These are phyloP conservation scores for Micrastur ruficollis DNA, from an alignment of 2,797 vertebrate species.

Conservation along the genomic window DNA sequence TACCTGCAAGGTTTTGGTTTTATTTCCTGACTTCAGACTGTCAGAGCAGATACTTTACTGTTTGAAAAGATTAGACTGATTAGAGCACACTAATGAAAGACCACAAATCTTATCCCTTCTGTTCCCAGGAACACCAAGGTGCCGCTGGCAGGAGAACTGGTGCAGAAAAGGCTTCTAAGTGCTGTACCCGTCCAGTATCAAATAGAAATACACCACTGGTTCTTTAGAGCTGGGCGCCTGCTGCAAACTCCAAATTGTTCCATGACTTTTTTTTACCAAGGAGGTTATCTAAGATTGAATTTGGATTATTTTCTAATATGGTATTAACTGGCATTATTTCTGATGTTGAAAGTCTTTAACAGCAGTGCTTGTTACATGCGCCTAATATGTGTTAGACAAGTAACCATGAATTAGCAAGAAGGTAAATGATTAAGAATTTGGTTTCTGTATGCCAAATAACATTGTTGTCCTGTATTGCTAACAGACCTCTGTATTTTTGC, in stretches of 20 bases:
- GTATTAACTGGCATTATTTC: not conserved
- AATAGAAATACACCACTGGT: accelerated
- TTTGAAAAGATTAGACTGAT: not conserved
- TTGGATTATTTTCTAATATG: not conserved
- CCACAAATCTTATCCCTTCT: not conserved
- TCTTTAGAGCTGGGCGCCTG: not conserved
- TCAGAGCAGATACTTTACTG: not conserved
- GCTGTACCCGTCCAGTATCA: not conserved
- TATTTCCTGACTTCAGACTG: not conserved
- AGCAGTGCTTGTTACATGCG: accelerated
- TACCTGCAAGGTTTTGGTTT: not conserved
- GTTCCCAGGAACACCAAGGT: not conserved
- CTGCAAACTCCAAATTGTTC: not conserved
- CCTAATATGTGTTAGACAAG: not conserved
- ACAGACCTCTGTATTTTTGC: not conserved
- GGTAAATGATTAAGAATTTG: not conserved
- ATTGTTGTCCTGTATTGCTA: not conserved
- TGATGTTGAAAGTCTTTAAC: not conserved
- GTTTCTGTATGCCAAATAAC: not conserved
- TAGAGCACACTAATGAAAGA: not conserved
- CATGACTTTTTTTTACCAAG: not conserved
- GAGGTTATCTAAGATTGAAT: not conserved
- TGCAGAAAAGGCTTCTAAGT: not conserved
- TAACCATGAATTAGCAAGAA: not conserved
- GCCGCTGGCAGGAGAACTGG: not conserved